Conservation (phyloP, 2,113 vertebrate species). For the Rhombomys opimus region DNA sequence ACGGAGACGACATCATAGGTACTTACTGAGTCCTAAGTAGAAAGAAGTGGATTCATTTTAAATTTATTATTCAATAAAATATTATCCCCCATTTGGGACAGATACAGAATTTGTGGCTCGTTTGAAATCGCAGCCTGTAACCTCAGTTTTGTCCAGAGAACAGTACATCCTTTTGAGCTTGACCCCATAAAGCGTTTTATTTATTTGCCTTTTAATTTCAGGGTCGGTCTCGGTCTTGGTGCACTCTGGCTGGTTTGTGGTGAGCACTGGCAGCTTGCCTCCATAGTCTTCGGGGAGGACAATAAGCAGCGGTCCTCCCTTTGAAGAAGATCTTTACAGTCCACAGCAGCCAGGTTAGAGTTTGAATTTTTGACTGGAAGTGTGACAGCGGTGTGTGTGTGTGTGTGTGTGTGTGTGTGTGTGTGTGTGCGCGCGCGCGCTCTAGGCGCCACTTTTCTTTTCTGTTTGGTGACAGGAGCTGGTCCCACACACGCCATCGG, state of each 20-base stretch:
- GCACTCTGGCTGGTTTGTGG: constrained; percentile 46
- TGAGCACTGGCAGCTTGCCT: constrained; percentile 67
- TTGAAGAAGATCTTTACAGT: constrained; percentile 51
- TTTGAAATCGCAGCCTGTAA: constrained; percentile 71
- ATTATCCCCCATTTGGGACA: constrained; percentile 78
- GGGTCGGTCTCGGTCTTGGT: constrained; percentile 67
- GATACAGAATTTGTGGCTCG: constrained; percentile 72
- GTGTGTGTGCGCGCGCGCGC: too few relatives aligned
- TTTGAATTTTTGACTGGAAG: constrained; percentile 65
- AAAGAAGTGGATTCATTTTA: constrained; percentile 79
- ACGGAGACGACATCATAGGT: constrained; percentile 56
- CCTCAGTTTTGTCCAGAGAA: constrained; percentile 71
- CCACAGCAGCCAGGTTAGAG: not conserved
- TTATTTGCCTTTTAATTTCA: constrained; percentile 80
- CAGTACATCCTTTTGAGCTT: constrained; percentile 72
- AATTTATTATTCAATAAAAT: constrained; percentile 82
- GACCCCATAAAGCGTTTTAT: constrained; percentile 66
- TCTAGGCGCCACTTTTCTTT: not conserved
- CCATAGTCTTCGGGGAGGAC: constrained; percentile 67
- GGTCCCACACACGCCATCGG: not conserved
- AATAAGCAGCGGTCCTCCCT: not conserved
- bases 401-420: too few relatives aligned
- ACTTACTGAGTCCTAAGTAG: constrained; percentile 71
- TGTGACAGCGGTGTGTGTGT: not conserved
- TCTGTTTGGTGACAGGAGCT: not conserved